These are phyloP conservation scores for Tenthredo livida DNA, from an alignment of 2,888 invertebrate genomes.

Conservation along the genomic window DNA sequence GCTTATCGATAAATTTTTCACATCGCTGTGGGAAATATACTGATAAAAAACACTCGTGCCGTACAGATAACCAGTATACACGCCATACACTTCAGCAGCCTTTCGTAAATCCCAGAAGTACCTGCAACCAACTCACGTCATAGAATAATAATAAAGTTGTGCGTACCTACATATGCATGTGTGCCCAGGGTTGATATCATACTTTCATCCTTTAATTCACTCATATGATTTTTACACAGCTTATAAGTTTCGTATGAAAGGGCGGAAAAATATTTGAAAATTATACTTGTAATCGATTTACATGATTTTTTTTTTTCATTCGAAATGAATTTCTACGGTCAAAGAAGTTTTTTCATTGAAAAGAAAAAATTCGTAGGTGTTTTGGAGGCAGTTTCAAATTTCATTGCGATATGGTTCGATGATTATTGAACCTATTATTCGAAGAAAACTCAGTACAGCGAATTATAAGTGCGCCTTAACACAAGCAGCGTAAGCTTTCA, in stretches of 20 bases:
- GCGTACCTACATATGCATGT: background rate
- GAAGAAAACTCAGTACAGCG: background rate
- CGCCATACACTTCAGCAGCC: background rate
- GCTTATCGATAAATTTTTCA: slow-evolving; percentile 22
- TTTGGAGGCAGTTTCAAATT: background rate
- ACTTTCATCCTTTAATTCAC: background rate
- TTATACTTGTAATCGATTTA: background rate
- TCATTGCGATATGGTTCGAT: background rate
- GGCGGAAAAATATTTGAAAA: background rate
- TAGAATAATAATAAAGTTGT: background rate
- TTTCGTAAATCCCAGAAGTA: background rate
- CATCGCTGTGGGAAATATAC: slow-evolving; percentile 14
- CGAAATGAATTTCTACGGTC: no score
- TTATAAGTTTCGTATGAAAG: background rate
- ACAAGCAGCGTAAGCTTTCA: slow-evolving; percentile 20
- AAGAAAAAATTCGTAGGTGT: background rate
- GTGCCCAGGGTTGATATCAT: background rate
- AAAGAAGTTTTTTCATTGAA: background rate
- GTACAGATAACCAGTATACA: slow-evolving; percentile 1
- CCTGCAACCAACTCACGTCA: background rate
- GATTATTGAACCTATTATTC: background rate
- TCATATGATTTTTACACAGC: background rate
- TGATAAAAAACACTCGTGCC: slow-evolving; percentile 14
- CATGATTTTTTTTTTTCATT: background rate
- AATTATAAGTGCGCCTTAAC: slow-evolving; percentile 2